Percentiles rank a stretch among this genome's conserved stretches.
Conservation (phyloP, 2,113 vertebrate species). For the Nymphicus hollandicus region DNA sequence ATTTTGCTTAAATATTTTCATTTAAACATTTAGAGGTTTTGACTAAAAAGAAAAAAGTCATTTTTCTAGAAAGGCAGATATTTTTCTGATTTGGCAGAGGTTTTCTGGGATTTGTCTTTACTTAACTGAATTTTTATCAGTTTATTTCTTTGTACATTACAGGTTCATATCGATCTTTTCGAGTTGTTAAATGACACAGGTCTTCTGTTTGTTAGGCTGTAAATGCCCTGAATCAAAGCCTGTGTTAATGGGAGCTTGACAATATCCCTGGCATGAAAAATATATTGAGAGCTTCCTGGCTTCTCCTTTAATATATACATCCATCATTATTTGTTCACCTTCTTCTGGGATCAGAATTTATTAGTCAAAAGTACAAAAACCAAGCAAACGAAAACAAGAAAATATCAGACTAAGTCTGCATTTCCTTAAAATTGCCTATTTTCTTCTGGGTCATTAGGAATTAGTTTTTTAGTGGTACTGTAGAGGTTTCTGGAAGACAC, state of each 20-base stretch:
- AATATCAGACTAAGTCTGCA: background rate
- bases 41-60: background rate
- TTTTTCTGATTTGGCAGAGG: background rate
- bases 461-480: background rate
- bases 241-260: background rate
- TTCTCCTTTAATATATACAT: background rate
- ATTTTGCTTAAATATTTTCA: background rate
- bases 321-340: background rate
- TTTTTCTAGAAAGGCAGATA: background rate
- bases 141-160: background rate
- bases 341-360: background rate
- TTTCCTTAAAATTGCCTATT: background rate
- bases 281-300: background rate
- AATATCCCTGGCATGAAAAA: background rate
- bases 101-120: background rate
- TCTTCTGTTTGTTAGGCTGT: background rate
- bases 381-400: background rate
- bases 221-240: conserved; percentile 5
- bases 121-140: background rate
- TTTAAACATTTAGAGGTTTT: background rate
- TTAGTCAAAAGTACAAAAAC: conserved; percentile 5
- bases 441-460: background rate
- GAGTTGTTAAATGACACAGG: background rate
- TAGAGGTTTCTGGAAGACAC: background rate
- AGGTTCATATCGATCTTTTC: background rate